Evolutionary conservation across 1,140 invertebrate genomes (phyloP).

Genomic region (Pantala flavescens): DNA sequence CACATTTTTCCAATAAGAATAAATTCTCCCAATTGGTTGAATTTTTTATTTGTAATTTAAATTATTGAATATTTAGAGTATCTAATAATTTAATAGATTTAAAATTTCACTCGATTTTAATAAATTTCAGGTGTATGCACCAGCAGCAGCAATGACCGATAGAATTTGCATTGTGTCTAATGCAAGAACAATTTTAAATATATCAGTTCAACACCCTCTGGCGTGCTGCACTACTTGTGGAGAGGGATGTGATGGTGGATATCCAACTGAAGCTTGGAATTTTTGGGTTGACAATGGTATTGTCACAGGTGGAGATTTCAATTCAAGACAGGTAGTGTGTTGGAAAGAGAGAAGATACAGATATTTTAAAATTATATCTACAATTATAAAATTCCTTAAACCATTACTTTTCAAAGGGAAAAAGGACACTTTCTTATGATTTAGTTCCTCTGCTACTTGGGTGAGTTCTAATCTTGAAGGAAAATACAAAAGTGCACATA

Average conservation of each 20-base stretch:
- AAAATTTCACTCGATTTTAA: too few relatives aligned
- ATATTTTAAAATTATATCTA: constrained; percentile 47
- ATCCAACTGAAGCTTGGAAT: constrained; percentile 66
- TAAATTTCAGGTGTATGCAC: constrained; percentile 72
- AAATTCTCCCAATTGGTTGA: too few relatives aligned
- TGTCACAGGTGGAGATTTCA: constrained; percentile 75
- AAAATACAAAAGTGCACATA: too few relatives aligned
- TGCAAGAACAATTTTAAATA: constrained; percentile 56
- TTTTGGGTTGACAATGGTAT: constrained; percentile 70
- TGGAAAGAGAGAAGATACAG: too few relatives aligned
- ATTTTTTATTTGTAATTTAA: too few relatives aligned
- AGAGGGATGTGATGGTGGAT: constrained; percentile 79
- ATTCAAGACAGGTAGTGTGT: constrained; percentile 48
- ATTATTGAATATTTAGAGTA: too few relatives aligned
- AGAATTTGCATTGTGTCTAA: constrained; percentile 74
- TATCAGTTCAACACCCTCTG: constrained; percentile 79
- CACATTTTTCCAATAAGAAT: too few relatives aligned
- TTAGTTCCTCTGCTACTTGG: too few relatives aligned
- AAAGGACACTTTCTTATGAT: constrained; percentile 36
- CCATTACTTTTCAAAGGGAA: constrained; percentile 47
- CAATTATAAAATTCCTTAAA: constrained; percentile 54
- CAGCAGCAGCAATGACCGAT: constrained; percentile 91
- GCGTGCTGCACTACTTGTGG: constrained; percentile 77
- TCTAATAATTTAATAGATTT: too few relatives aligned
- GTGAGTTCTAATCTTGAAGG: too few relatives aligned